Conservation (phyloP, 2,888 invertebrate genomes). For the Perizoma affinitatum region DNA sequence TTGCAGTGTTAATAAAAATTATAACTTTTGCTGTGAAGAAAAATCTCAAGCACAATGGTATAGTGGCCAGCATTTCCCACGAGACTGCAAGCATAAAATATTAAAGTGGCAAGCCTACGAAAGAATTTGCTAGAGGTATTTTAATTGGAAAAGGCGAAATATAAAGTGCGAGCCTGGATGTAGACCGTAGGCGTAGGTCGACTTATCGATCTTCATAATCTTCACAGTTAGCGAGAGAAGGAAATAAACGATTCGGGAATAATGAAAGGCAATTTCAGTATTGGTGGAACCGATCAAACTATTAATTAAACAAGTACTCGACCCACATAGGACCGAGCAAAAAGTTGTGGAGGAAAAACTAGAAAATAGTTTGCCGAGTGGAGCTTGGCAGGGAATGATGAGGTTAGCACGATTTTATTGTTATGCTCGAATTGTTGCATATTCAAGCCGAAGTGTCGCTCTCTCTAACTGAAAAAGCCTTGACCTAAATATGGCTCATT, state of each 20-base stretch:
- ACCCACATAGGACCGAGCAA: conserved; percentile 11
- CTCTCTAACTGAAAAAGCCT: conserved; percentile 53
- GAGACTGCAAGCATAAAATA: conserved; percentile 66
- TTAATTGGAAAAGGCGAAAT: conserved; percentile 61
- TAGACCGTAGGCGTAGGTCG: conserved; percentile 39
- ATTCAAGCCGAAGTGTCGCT: conserved; percentile 32
- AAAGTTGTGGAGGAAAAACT: conserved; percentile 14
- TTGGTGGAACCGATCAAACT: conserved; percentile 29
- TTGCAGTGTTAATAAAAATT: conserved; percentile 50
- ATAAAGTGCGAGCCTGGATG: conserved; percentile 34
- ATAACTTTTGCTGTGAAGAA: conserved; percentile 42
- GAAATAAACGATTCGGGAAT: conserved; percentile 31
- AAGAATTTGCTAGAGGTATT: conserved; percentile 59
- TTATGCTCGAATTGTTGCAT: conserved; percentile 44
- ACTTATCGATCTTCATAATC: conserved; percentile 38
- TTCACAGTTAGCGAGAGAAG: conserved; percentile 27
- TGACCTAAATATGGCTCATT: conserved; percentile 73
- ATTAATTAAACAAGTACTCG: conserved; percentile 32
- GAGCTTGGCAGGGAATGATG: conserved; percentile 12
- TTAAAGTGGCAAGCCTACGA: conserved; percentile 60
- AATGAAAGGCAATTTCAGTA: conserved; percentile 30
- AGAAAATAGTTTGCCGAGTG: too few relatives aligned
- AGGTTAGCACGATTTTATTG: conserved; percentile 26
- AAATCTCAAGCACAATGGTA: conserved; percentile 62
- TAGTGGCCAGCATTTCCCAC: conserved; percentile 64